These are phyloP conservation scores for Aldrovandia affinis DNA, from an alignment of 2,797 vertebrate genomes.

Conservation along the genomic window DNA sequence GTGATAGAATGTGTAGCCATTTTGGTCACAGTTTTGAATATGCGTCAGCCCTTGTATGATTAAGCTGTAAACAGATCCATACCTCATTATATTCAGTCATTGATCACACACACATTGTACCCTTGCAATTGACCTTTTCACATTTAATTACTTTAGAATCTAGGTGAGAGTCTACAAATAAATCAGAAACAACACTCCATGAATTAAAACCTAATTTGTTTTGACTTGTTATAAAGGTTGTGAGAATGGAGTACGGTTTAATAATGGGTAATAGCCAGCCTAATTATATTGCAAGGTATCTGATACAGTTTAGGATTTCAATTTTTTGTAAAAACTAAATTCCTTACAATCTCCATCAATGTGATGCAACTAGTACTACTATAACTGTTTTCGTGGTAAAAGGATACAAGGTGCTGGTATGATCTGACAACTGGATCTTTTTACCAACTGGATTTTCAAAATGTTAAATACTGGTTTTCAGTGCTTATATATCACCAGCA, in stretches of 20 bases:
- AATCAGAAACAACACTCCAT: neutral
- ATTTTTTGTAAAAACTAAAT: neutral
- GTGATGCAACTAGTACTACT: neutral
- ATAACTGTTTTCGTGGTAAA: neutral
- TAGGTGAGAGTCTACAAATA: neutral
- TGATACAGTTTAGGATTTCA: neutral
- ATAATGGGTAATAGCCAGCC: neutral
- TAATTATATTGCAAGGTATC: neutral
- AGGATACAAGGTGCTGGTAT: neutral
- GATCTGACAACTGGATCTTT: neutral
- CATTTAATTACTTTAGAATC: neutral
- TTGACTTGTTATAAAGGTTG: neutral
- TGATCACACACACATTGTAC: neutral
- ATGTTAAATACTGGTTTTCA: neutral
- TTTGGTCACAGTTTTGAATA: neutral
- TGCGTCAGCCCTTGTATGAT: neutral
- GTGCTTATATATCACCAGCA: neutral
- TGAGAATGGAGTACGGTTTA: neutral
- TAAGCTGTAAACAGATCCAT: neutral
- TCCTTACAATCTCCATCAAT: neutral
- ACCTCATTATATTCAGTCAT: neutral
- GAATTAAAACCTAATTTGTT: neutral
- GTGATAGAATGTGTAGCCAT: constrained; percentile 2
- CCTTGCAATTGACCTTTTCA: neutral
- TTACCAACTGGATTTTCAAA: neutral